Base-by-base conservation (phyloP, 2,888 invertebrate genomes). In the Tromatobia lineatoria region DNA sequence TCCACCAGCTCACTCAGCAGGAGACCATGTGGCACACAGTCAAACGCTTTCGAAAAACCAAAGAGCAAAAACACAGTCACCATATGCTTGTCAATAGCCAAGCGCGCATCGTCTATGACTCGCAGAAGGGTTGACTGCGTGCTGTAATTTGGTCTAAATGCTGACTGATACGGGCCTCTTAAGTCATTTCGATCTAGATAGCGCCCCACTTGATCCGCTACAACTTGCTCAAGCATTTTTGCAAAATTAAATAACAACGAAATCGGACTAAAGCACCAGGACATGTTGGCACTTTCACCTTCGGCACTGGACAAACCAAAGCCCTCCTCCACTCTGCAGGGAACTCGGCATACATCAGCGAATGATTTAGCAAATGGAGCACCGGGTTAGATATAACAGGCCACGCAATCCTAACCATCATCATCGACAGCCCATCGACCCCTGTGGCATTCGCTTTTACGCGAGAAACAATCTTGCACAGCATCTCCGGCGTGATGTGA, bases 261-360 rank as follows among this genome's bases (percentile, higher is more conserved):
- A 7, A 69, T 69, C 13, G 69, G 69, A 34, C 67, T 38, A 38
- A 54, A 71, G 54, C 42, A 34, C 6, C 8, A 34, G 34, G 3
- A 7, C 34, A 34, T 7, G 34, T 34, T 6, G 3, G 34, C 6
- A 34, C 34, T 7, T 34, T 34, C 34, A 47, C 61, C 8, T 74
- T 74, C 1, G 47, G 59, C 1, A 74, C 18, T 1, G 74, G 61
- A 3, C 61, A 45, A 2, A 74, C 20, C 20, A 74, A 8, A 1
- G 50, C 45, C 11, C 20, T 18, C 3, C 50, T 64, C 61, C 74
- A 74, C 3, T 2, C 20, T 18, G 10, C 11, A 1, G 61, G 47
- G 6, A 61, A 61, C 1, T 47, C 47, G 0, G 59, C 29, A 11
- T 47, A 18, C 7, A 3, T 29, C 13, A 64, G 20, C 13, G 47